phyloP scores from a whole-genome alignment of 2,797 vertebrate species.

The Falco biarmicus region DNA sequence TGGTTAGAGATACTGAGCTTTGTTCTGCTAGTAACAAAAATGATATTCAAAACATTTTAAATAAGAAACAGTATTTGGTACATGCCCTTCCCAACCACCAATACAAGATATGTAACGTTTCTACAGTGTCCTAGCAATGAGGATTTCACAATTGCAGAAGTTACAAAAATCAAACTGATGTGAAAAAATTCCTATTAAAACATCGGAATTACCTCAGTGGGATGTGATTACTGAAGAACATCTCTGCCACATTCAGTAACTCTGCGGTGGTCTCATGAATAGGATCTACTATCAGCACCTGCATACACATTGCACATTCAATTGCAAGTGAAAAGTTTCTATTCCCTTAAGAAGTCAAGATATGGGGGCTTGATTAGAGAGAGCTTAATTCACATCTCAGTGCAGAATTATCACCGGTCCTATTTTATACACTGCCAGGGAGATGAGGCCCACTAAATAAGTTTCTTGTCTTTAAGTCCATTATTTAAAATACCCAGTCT shows the following conservation, averaged over 20 bases:
- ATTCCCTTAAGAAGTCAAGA: neutral
- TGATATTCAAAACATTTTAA: neutral
- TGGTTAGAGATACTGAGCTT: neutral
- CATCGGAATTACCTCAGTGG: conserved; percentile 86
- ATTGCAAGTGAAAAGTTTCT: neutral
- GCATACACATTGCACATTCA: neutral
- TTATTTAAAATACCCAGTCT: neutral
- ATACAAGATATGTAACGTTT: neutral
- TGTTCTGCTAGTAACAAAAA: neutral
- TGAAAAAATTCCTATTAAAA: neutral
- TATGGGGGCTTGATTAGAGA: neutral
- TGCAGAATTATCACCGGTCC: neutral
- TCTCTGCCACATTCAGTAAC: conserved; percentile 91
- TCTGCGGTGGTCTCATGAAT: conserved; percentile 86
- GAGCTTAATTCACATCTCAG: neutral
- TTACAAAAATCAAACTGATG: neutral
- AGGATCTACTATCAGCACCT: conserved; percentile 95
- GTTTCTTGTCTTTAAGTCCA: neutral
- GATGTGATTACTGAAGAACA: conserved; percentile 98
- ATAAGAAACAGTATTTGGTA: neutral
- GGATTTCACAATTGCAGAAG: neutral
- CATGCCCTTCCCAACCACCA: neutral
- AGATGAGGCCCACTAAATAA: neutral
- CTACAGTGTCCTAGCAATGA: neutral
- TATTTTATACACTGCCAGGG: neutral